Conservation (phyloP, 2,797 vertebrate species). For the Emys orbicularis region DNA sequence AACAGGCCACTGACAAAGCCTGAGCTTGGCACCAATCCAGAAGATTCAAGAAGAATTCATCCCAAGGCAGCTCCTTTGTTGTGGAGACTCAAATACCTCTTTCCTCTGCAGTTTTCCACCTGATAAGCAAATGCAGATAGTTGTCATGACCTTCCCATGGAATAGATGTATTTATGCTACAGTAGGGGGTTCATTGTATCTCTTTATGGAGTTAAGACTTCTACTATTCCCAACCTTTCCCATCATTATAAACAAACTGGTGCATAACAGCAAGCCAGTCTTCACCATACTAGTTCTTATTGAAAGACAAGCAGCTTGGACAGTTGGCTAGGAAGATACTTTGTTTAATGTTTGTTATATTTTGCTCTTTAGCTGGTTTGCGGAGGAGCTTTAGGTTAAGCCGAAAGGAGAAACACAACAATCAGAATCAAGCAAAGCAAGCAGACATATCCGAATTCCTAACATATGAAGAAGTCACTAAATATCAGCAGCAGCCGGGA, state of each 20-base stretch:
- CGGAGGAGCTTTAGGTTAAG: constrained; percentile 92
- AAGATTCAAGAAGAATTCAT: neutral
- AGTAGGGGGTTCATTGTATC: neutral
- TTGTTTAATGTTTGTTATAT: rapidly evolving
- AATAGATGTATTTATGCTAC: neutral
- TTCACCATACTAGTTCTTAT: neutral
- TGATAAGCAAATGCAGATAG: rapidly evolving
- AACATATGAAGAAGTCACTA: constrained; percentile 93
- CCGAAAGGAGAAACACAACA: constrained; percentile 85
- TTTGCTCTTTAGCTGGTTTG: constrained; percentile 85
- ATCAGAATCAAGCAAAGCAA: constrained; percentile 78
- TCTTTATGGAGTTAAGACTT: neutral
- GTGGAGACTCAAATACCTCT: neutral
- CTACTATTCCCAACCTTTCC: neutral
- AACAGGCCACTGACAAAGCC: neutral
- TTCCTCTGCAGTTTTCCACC: neutral
- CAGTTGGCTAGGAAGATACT: neutral
- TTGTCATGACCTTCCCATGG: neutral
- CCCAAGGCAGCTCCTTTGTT: neutral
- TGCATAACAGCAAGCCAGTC: neutral
- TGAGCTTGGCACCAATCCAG: neutral
- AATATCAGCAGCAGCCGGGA: constrained; percentile 85
- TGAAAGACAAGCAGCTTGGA: rapidly evolving
- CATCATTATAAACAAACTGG: neutral
- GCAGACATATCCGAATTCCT: constrained; percentile 81